Evolutionary conservation across 2,888 invertebrate genomes (phyloP).

Genomic region (Carterocephalus palaemon): DNA sequence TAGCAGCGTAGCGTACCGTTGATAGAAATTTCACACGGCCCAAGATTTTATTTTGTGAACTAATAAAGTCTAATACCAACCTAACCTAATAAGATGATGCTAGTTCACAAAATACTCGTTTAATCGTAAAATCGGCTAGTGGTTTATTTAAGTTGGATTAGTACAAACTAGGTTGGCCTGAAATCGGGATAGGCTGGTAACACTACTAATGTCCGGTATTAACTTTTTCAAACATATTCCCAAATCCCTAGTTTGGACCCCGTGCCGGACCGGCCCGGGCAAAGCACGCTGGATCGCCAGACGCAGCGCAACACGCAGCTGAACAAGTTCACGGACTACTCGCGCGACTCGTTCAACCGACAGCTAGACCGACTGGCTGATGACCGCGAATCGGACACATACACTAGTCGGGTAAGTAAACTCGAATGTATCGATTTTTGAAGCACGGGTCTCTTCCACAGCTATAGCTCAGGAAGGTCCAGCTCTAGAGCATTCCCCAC

Average conservation of each 20-base stretch:
- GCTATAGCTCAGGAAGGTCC: too few relatives aligned
- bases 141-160: too few relatives aligned
- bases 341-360: constrained; percentile 65
- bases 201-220: neutral
- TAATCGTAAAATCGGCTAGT: too few relatives aligned
- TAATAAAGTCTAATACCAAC: too few relatives aligned
- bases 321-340: constrained; percentile 74
- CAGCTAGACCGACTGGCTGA: constrained; percentile 69
- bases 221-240: neutral
- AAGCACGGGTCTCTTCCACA: too few relatives aligned
- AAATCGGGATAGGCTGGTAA: neutral
- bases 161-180: too few relatives aligned
- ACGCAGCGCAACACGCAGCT: constrained; percentile 81
- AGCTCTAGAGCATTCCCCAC: too few relatives aligned
- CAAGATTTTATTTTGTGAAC: too few relatives aligned
- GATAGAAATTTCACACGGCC: too few relatives aligned
- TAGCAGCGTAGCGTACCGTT: too few relatives aligned
- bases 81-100: too few relatives aligned
- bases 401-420: constrained; percentile 59
- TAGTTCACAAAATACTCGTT: too few relatives aligned
- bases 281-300: constrained; percentile 78
- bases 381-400: constrained; percentile 64
- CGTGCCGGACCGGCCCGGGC: constrained; percentile 28
- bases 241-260: constrained; percentile 16
- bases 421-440: neutral